Evolutionary conservation across 2,113 vertebrate species (phyloP), one percentile per base, ranked within the genome.

Genomic region (Amphiprion percula): DNA sequence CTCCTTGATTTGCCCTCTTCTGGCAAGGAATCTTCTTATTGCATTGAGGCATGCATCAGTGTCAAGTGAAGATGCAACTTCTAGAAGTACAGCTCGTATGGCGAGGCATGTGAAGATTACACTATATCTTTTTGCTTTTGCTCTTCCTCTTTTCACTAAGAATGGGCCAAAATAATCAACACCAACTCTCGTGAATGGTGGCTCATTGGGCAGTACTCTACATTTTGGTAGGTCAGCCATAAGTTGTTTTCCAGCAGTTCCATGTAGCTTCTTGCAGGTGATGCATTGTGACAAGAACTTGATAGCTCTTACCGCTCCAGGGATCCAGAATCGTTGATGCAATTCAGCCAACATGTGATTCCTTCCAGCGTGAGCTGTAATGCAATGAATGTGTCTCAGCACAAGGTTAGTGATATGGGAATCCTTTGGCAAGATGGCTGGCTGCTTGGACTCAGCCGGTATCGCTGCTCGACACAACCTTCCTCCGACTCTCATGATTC

Each of bases 1-100:
- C 17, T 68, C 63, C 47, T 3, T 54, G 19, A 54, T 47, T 41
- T 80, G 77, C 53, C 55, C 47, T 67, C 62, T 73, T 73, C 69
- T 53, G 5, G 73, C 60, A 24, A 55, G 30, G 4, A 68, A 68
- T 68, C 50, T 54, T 54, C 66, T 41, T 0, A 68, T 55, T 53
- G 66, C 50, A 21, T 55, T 55, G 4, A 68, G 19, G 17, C 50
- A 66, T 0, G 39, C 37, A 56, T 75, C 41, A 19, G 72, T 75
- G 53, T 49, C 62, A 21, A 64, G 60, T 10, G 72, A 75, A 23
- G 67, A 56, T 8, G 77, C 68, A 10, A 65, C 60, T 47, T 71
- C 52, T 1, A 58, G 4, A 33, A 71, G 68, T 1, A 79, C 30
- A 0, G 68, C 68, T 30, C 60, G 4, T 28, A 66, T 60, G 2